Evolutionary conservation across 2,797 vertebrate genomes (phyloP), one percentile per base, ranked within the genome.

Genomic region (Sebastiscus tertius): DNA sequence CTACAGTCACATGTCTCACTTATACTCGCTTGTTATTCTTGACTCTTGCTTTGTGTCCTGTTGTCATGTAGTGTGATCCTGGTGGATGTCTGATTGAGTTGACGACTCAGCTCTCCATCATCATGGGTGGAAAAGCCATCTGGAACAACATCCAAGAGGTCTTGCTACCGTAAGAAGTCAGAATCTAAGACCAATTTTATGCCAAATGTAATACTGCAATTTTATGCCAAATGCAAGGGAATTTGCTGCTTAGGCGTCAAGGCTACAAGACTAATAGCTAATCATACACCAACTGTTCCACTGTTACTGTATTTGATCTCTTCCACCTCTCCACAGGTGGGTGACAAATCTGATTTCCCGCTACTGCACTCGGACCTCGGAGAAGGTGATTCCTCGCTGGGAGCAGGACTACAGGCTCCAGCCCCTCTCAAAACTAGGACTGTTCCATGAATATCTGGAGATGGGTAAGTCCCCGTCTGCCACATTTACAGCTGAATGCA

Each of bases 61-160:
- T 34, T 52, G n/a, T 49, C 46, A 88, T 85, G 56, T 80, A 99
- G 98, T 99, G 98, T 95, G 98, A 98, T 86, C 98, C 98, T 3
- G 97, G 98, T 0, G 98, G 98, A 55, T 99, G 97, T 87, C 96
- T 99, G 66, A 94, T 98, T 1, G 98, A 99, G 91, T 83, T 99
- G 89, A 98, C 98, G 6, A 99, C 97, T 22, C 98, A 99, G 88
- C 95, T 99, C 75, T 96, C 94, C 0, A 95, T 99, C 89, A 97
- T 99, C 90, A 98, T 99, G 96, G 97, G 98, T 66, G 98, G 98
- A 4, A 99, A 98, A 95, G 97, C 98, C 26, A 97, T 99, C 91
- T 98, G 97, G 98, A 99, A 98, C 93, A 99, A 99, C 87, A 94
- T 99, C 86, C 98, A 99, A 86, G 98, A 99, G 93, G 96, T 99